Evolutionary conservation across 2,888 invertebrate genomes (phyloP).

Genomic region (Thalpophila matura): DNA sequence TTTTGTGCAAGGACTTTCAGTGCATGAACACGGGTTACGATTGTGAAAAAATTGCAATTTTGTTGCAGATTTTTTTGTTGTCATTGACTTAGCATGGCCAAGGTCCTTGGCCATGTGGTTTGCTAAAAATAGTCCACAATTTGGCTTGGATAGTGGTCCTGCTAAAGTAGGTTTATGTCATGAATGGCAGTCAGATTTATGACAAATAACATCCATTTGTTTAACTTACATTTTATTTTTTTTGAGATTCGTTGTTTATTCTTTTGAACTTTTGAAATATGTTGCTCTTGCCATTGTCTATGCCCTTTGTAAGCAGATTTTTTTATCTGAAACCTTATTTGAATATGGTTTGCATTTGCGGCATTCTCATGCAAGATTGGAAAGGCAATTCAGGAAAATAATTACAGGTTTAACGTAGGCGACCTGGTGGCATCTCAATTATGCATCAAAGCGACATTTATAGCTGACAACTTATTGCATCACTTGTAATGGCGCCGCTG

Average conservation of each 20-base stretch:
- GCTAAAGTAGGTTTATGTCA: too few relatives aligned
- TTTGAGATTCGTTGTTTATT: background rate
- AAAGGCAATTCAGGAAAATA: conserved; percentile 47
- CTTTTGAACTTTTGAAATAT: background rate
- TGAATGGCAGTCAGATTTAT: too few relatives aligned
- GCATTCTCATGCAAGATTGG: conserved; percentile 11
- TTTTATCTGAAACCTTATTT: background rate
- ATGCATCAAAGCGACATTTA: conserved; percentile 14
- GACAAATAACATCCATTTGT: too few relatives aligned
- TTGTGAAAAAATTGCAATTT: conserved; percentile 2
- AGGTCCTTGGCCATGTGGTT: conserved; percentile 3
- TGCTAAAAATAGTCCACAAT: background rate
- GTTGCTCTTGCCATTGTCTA: background rate
- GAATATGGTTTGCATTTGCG: conserved; percentile 23
- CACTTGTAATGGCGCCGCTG: background rate
- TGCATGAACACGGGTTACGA: conserved; percentile 1
- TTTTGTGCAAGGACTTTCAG: conserved; percentile 13
- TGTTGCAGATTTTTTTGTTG: conserved; percentile 1
- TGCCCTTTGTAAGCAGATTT: conserved; percentile 1
- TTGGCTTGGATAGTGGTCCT: too few relatives aligned
- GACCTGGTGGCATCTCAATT: conserved; percentile 17
- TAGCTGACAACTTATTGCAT: conserved; percentile 10
- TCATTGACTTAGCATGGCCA: conserved; percentile 8
- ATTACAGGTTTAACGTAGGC: conserved; percentile 22
- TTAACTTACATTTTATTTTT: too few relatives aligned